phyloP scores from a whole-genome alignment of 2,113 vertebrate genomes.

The Charadrius vociferus region DNA sequence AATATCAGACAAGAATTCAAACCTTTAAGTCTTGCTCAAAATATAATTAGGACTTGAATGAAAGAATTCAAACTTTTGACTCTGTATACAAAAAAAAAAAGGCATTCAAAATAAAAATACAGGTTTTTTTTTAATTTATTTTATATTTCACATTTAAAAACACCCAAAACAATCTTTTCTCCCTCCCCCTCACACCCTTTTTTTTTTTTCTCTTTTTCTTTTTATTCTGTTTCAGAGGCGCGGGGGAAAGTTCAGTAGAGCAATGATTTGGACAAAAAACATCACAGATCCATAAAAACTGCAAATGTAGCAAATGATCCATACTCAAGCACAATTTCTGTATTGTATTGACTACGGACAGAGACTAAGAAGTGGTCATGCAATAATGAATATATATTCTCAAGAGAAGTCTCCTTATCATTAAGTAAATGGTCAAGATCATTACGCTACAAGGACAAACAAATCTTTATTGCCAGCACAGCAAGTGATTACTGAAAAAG shows the following conservation, averaged over 20 bases:
- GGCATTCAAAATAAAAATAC: neutral
- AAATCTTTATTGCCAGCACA: neutral
- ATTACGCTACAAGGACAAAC: neutral
- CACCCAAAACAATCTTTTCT: rapidly evolving
- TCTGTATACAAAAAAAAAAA: neutral
- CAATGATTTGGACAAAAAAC: neutral
- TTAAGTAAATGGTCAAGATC: neutral
- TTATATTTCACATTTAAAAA: neutral
- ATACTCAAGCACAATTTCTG: neutral
- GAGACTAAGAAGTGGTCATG: neutral
- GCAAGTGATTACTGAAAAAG: neutral
- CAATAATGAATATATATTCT: neutral
- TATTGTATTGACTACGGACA: neutral
- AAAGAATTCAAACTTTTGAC: neutral
- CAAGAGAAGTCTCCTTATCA: neutral
- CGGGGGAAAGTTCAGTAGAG: neutral
- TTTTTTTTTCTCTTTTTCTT: neutral
- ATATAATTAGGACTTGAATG: neutral
- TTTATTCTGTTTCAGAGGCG: neutral
- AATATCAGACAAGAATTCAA: neutral
- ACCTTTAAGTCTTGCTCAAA: neutral
- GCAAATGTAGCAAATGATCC: neutral
- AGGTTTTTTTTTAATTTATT: no score
- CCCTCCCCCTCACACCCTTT: rapidly evolving
- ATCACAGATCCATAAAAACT: neutral